A percentile compares a stretch with the other conserved stretches of the same genome.
phyloP scores from a whole-genome alignment of 2,797 vertebrate genomes.

The Buceros bicornis region DNA sequence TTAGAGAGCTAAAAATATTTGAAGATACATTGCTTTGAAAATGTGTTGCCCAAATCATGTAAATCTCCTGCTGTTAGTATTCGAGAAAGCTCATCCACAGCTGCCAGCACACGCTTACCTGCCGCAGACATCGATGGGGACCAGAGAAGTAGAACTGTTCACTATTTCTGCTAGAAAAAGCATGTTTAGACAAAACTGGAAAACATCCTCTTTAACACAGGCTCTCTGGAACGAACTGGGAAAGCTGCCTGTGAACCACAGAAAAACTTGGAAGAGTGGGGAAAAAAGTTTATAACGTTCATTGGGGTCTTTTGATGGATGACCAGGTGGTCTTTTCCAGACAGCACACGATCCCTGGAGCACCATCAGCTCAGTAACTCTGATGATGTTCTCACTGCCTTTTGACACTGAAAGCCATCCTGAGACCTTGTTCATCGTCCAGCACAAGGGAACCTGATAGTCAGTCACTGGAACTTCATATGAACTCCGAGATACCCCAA shows the following conservation, averaged over 20 bases:
- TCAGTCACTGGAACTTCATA: accelerated
- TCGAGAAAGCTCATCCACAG: neutral
- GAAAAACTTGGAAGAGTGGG: neutral
- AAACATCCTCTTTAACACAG: neutral
- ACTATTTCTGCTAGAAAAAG: neutral
- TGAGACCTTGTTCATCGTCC: accelerated
- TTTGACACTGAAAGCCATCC: neutral
- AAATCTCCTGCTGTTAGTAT: neutral
- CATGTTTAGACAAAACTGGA: accelerated
- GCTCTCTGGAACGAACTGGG: neutral
- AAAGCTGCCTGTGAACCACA: neutral
- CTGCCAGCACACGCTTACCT: neutral
- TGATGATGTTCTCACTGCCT: neutral
- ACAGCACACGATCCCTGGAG: accelerated
- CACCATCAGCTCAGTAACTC: neutral
- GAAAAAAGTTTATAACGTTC: accelerated
- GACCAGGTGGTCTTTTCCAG: neutral
- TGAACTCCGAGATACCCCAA: neutral
- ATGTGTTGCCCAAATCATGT: neutral
- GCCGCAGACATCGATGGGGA: neutral
- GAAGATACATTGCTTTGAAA: neutral
- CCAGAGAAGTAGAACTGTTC: neutral
- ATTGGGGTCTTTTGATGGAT: too few relatives aligned
- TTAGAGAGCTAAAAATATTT: neutral
- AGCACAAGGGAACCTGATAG: neutral